Base-by-base conservation (phyloP, 2,113 vertebrate species). In the Catharus fuscescens region DNA sequence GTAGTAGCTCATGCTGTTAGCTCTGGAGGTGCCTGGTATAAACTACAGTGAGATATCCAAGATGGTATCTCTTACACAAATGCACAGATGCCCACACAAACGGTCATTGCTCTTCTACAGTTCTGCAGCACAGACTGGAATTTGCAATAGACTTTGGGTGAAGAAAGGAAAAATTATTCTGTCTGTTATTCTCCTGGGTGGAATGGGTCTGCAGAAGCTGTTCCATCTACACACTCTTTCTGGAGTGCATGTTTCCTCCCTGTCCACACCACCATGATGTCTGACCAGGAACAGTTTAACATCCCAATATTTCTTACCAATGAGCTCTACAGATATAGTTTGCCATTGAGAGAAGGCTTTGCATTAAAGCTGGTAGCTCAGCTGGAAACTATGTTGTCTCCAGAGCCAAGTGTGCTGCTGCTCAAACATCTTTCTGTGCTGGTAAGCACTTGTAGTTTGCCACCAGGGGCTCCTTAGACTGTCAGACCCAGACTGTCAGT, bases 1-100 rank as follows among this genome's bases (percentile, higher is more conserved):
- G 69, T 89, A 94, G 92, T 85, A 88, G 90, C 76, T 95, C 94
- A 92, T 80, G 93, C 94, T 96, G 95, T 94, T 96, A 88, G 85
- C 90, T 95, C 95, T 88, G 64, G 93, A 95, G 90, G 93, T 93
- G 94, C 90, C 90, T 56, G 47, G 91, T 95, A 38, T 90, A 94
- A 95, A 62, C 86, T 61, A 86, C 87, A 85, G 73, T 34, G 45
- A 65, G 87, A 77, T 96, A 95, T 69, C 89, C 91, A 95, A 90
- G 80, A 91, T 95, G 73, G 84, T 87, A 87, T 94, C 95, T 94
- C 87, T 95, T 95, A 82, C 74, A 90, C 59, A 89, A 89, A 85
- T 32, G 53, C 48, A 54, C 44, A 74, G 69, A 79, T 91, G 36
- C 34, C 70, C 48, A 44, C 47, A 67, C 28, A 48, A 74, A 34